Percentiles rank a stretch among this genome's conserved stretches.
phyloP scores from a whole-genome alignment of 2,797 vertebrate genomes.

The Clarias platycephalus region DNA sequence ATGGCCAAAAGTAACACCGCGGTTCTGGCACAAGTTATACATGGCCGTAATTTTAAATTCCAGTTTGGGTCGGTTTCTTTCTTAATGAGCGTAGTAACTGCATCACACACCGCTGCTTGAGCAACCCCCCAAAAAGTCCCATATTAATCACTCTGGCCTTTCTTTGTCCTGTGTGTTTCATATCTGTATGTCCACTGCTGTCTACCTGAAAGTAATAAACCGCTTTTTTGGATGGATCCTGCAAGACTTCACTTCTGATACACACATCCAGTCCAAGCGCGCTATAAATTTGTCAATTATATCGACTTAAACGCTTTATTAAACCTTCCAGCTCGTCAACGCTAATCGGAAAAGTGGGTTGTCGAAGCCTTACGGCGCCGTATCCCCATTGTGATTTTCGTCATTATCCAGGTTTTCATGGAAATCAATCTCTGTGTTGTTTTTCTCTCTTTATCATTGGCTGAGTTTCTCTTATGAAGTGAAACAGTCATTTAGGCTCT shows the following conservation, averaged over 20 bases:
- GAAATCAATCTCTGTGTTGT: conserved; percentile 12
- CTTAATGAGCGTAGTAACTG: background rate
- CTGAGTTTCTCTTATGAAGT: conserved; percentile 13
- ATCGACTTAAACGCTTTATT: background rate
- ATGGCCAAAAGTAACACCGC: no score
- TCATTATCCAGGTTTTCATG: background rate
- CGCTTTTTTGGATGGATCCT: background rate
- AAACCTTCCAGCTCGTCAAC: background rate
- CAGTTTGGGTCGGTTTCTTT: no score
- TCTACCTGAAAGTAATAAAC: background rate
- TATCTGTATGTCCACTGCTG: no score
- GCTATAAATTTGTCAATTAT: background rate
- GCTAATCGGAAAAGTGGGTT: background rate
- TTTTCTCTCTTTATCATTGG: background rate
- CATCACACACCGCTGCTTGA: no score
- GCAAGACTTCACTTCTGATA: background rate
- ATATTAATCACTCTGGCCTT: background rate
- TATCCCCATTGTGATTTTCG: background rate
- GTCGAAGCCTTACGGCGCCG: background rate
- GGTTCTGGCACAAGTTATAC: no score
- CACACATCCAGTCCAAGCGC: background rate
- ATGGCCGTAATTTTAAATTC: no score
- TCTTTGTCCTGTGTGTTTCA: background rate
- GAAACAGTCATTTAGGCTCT: background rate
- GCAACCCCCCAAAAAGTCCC: no score